These are phyloP conservation scores for Pelochelys cantorii DNA, from an alignment of 2,797 vertebrate genomes.

Conservation along the genomic window DNA sequence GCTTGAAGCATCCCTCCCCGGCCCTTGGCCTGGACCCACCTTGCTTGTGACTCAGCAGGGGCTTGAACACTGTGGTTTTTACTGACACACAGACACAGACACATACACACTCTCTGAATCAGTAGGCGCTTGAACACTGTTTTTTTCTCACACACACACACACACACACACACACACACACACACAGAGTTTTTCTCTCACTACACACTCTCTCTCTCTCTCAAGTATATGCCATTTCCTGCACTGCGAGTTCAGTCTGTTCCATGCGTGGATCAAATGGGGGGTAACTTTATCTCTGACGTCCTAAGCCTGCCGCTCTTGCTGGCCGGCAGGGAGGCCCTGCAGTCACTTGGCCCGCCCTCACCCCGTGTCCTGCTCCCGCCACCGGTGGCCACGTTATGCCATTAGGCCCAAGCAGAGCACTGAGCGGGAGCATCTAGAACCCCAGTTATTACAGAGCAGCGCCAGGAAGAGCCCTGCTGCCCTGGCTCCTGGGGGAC, in stretches of 20 bases:
- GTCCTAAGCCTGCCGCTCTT: neutral
- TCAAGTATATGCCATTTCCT: neutral
- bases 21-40: neutral
- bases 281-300: neutral
- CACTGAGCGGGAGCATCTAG: neutral
- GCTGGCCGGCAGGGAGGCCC: neutral
- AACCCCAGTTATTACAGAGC: neutral
- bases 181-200: no score
- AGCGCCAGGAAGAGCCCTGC: neutral
- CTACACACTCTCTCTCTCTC: neutral
- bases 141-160: no score
- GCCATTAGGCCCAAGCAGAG: neutral
- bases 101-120: no score
- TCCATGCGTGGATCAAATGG: neutral
- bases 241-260: neutral
- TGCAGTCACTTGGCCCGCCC: neutral
- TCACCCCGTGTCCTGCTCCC: accelerated
- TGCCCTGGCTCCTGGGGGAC: neutral
- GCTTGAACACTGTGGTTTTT: no score
- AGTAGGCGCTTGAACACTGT: accelerated
- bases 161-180: no score
- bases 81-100: no score
- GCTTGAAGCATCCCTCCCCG: neutral
- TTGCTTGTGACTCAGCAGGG: neutral
- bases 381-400: accelerated